These are phyloP conservation scores for Threskiornis aethiopicus DNA, from an alignment of 2,797 vertebrate species.

Conservation along the genomic window DNA sequence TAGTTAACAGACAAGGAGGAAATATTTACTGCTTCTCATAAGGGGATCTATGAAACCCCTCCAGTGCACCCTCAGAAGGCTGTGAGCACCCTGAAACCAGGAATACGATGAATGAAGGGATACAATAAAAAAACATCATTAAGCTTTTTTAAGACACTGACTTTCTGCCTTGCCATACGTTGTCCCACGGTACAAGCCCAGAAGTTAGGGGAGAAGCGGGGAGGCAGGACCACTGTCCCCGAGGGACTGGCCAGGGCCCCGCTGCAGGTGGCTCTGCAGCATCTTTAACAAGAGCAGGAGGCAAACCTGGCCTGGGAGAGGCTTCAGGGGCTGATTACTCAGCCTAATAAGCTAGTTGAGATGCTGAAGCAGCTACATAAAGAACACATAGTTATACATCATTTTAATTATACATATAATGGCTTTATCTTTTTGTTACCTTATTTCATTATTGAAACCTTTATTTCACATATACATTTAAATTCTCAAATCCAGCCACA, in stretches of 20 bases:
- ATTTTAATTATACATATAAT: constrained; percentile 40
- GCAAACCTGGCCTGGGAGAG: neutral
- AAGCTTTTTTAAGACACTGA: neutral
- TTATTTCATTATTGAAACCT: constrained; percentile 51
- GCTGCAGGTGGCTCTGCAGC: neutral
- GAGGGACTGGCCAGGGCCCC: neutral
- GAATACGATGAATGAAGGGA: neutral
- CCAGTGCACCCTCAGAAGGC: neutral
- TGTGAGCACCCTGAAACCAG: neutral
- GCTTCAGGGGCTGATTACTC: neutral
- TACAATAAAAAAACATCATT: neutral
- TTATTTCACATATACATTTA: neutral
- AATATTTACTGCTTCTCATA: neutral
- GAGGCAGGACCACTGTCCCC: neutral
- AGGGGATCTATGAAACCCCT: neutral
- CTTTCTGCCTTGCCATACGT: neutral
- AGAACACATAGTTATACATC: neutral
- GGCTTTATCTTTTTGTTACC: constrained; percentile 3
- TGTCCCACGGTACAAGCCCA: neutral
- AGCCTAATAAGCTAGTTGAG: neutral
- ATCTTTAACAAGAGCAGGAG: neutral
- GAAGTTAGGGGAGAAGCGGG: neutral
- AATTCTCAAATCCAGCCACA: neutral
- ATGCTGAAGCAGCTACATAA: neutral
- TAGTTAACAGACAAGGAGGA: neutral